phyloP scores from a whole-genome alignment of 2,113 vertebrate species.

The Laticauda colubrina region DNA sequence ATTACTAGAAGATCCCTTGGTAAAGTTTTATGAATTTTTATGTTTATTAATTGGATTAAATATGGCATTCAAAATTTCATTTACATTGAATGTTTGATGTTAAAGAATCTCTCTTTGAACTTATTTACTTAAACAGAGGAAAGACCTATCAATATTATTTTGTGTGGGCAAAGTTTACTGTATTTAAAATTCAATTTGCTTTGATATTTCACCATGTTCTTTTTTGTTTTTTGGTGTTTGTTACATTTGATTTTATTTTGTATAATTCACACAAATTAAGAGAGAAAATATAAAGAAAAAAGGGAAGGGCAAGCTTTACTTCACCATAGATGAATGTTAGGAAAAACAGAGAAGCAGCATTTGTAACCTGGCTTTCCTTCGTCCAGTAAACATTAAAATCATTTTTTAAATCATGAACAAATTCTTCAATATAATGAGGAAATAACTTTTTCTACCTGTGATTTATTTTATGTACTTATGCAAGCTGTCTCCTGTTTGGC shows the following conservation, averaged over 20 bases:
- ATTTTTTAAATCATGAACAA: background rate
- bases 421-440: background rate
- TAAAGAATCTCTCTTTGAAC: background rate
- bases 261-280: background rate
- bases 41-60: background rate
- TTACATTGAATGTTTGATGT: background rate
- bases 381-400: background rate
- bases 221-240: background rate
- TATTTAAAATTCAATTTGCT: background rate
- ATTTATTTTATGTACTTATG: slow-evolving; percentile 14
- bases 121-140: background rate
- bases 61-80: background rate
- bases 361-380: background rate
- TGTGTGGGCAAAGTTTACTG: background rate
- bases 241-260: background rate
- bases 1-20: background rate
- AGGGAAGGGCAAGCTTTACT: background rate
- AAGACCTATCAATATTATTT: background rate
- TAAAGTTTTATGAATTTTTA: background rate
- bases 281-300: background rate
- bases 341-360: background rate
- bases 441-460: background rate
- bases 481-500: background rate
- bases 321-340: background rate
- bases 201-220: background rate